Percentiles rank a stretch among this genome's conserved stretches.
These are phyloP conservation scores for Penaeus vannamei DNA, from an alignment of 1,140 invertebrate species.

Conservation along the genomic window DNA sequence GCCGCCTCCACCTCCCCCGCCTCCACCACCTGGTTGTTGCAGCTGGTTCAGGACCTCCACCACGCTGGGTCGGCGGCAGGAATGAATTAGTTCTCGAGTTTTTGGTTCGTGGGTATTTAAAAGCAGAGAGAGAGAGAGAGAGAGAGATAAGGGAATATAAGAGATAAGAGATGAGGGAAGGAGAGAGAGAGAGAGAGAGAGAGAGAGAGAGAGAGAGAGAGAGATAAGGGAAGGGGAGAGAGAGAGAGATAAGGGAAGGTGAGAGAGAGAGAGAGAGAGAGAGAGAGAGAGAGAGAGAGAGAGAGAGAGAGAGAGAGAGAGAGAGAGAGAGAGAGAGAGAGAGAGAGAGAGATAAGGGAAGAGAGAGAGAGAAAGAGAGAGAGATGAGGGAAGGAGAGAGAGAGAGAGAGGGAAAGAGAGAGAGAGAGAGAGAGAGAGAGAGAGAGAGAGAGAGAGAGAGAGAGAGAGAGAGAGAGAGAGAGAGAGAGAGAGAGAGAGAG, in stretches of 20 bases:
- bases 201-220: not conserved
- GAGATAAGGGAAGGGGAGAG: no score
- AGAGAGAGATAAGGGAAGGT: no score
- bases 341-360: no score
- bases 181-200: not conserved
- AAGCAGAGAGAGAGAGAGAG: not conserved
- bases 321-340: constrained; percentile 11
- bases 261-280: constrained; percentile 11
- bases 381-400: no score
- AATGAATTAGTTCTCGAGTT: not conserved
- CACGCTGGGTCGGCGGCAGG: constrained; percentile 58
- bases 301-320: constrained; percentile 19
- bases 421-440: constrained; percentile 11
- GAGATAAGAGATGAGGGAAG: no score
- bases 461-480: constrained; percentile 10
- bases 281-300: not conserved
- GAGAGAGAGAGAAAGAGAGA: no score
- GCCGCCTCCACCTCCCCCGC: constrained; percentile 4
- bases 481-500: no score
- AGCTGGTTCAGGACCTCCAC: constrained; percentile 62
- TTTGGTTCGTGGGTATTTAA: not conserved
- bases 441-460: constrained; percentile 6
- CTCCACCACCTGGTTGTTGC: constrained; percentile 50
- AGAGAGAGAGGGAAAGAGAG: constrained; percentile 11
- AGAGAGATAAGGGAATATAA: not conserved